Base-by-base conservation (phyloP, 2,888 invertebrate genomes). In the Onchidella celtica region DNA sequence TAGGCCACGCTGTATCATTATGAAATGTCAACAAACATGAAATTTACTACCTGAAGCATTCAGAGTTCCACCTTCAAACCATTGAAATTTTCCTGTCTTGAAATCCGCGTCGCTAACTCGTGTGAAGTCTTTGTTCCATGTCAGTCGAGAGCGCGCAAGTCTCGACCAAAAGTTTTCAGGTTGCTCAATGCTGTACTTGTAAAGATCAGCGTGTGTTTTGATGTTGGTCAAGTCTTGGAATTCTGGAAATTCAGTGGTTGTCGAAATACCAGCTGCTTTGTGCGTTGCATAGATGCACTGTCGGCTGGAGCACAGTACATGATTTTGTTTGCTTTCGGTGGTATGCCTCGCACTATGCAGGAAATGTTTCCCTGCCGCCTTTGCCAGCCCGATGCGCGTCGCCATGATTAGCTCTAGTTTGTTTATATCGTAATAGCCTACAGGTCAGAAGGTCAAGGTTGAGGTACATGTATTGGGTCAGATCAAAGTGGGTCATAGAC, bases 41-140 rank as follows among this genome's bases (percentile, higher is more conserved):
- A 47, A 9, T 57, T 59, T 3, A 34, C 61, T 88, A 93, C 93
- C 93, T 83, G 93, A 89, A 4, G 90, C 93, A 86, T 94, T 94
- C 9, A 94, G 73, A 82, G 91, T 89, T 32, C 94, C 94, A 76
- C 91, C 91, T 17, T 91, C 32, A 85, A 94, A 94, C 93, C 93
- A 94, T 57, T 82, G 82, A 59, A 92, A 88, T 34, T 90, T 88
- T 4, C 92, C 93, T 38, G 88, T 85, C 3, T 85, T 75, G 84
- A 93, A 83, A 83, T 93, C 89, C 83, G 92, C 91, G 34, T 93
- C 90, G 77, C 86, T 85, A 0, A 92, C 92, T 36, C 83, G 82
- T 14, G 90, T 87, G 84, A 93, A 94, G 59, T 91, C 89, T 78
- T 88, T 84, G 61, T 83, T 85, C 94, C 93, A 94, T 32, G 86